A percentile compares a stretch with the other conserved stretches of the same genome.
These are phyloP conservation scores for Ametastegia equiseti DNA, from an alignment of 2,888 invertebrate species.

Conservation along the genomic window DNA sequence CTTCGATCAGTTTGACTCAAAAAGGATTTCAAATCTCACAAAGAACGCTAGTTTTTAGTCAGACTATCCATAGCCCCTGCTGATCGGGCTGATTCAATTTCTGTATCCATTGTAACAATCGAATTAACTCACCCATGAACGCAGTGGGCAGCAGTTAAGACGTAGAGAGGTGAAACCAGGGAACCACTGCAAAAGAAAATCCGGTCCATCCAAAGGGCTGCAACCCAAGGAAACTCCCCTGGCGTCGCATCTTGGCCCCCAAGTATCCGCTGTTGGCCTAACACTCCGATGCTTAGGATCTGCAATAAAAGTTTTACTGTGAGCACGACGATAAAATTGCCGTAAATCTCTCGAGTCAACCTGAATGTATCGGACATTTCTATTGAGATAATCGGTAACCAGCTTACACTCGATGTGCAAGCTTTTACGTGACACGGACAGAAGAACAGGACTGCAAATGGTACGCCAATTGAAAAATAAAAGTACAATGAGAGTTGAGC, in stretches of 20 bases:
- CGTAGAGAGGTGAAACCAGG: conserved; percentile 35
- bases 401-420: not conserved
- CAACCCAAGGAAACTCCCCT: conserved; percentile 38
- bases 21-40: not conserved
- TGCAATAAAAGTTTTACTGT: conserved; percentile 21
- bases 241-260: conserved; percentile 7
- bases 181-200: conserved; percentile 37
- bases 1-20: not conserved
- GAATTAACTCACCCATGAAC: conserved; percentile 37
- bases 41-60: not conserved
- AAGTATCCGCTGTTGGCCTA: not conserved
- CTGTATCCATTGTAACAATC: conserved; percentile 19
- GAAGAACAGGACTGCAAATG: not conserved
- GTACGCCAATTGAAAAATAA: conserved; percentile 5
- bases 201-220: conserved; percentile 35
- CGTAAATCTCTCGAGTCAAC: not conserved
- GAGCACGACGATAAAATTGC: not conserved
- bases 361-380: not conserved
- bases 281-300: conserved; percentile 14
- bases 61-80: not conserved
- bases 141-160: conserved; percentile 39
- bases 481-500: not conserved
- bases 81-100: not conserved
- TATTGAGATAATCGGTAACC: not conserved
- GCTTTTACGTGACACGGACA: not conserved